Evolutionary conservation across 1,140 invertebrate species (phyloP), one percentile per base, ranked within the genome.

Genomic region (Camponotus pennsylvanicus): DNA sequence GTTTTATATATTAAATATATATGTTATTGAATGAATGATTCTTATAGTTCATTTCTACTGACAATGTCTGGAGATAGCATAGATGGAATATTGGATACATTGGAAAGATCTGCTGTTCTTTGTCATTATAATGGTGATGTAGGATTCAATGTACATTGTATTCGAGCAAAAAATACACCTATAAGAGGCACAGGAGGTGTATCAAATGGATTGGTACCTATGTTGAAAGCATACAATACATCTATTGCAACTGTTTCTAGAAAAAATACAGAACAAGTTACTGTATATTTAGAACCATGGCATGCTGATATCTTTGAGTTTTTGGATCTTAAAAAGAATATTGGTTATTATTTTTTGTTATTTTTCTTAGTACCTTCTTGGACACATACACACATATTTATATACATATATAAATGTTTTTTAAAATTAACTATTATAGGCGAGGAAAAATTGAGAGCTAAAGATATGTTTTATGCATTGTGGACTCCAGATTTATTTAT

Each of bases 401-500:
- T 21, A 32, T 49, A 9, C 3, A n/a, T 40, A 67, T 85, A 49
- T 67, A 37, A 7, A 75, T 21, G 8, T 63, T 32, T 69, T 67
- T 57, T 67, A 5, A 57, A 78, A 27, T 27, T 27, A 67, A 80
- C 13, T 67, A 27, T 82, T 69, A 61, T 42, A 93, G 94, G 95
- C 2, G 98, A 98, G 92, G 99, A 99, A 94, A 98, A 99, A 94
- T 95, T 97, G 32, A 95, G 98, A 66, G 99, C 99, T 0, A 96
- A 99, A 82, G 99, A 99, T 95, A 95, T 99, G 37, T 99, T 99
- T 94, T 99, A 99, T 94, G 99, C 98, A 15, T 93, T 99, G 11
- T 99, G 99, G 99, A 98, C 99, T 89, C 98, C 99, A 8, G 99
- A 99, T 96, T 95, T 99, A 61, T 99, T 99, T 93, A 99, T 99